phyloP scores from a whole-genome alignment of 2,888 invertebrate genomes.

The Allolobophora icterica region DNA sequence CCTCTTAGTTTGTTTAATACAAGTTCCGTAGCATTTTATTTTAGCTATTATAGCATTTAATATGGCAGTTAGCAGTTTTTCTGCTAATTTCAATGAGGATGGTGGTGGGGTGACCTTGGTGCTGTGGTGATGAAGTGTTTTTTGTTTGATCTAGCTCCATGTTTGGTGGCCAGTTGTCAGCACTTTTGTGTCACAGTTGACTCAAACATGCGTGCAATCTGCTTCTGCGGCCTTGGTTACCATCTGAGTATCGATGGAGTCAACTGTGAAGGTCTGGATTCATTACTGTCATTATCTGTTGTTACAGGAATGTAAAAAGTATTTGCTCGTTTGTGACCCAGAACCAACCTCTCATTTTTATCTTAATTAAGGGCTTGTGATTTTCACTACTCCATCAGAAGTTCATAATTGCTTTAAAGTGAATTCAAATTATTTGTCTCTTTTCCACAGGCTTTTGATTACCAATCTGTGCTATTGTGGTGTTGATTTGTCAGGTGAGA shows the following conservation, averaged over 20 bases:
- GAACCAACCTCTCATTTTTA: neutral
- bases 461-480: no score
- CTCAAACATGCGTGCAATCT: neutral
- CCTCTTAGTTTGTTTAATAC: no score
- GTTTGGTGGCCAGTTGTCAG: neutral
- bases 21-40: no score
- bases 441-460: no score
- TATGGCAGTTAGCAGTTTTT: neutral
- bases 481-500: no score
- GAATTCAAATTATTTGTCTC: no score
- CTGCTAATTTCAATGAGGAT: neutral
- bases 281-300: neutral
- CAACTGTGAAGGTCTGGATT: neutral
- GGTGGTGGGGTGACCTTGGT: neutral
- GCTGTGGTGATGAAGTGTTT: neutral
- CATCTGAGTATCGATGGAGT: neutral
- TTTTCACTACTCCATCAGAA: no score
- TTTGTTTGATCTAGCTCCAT: neutral
- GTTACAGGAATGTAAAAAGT: neutral
- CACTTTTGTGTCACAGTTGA: constrained; percentile 17
- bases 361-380: no score
- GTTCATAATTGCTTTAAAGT: no score
- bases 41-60: neutral
- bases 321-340: neutral
- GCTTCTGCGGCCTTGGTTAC: neutral